phyloP scores from a whole-genome alignment of 2,797 vertebrate genomes.

The Artibeus jamaicensis region DNA sequence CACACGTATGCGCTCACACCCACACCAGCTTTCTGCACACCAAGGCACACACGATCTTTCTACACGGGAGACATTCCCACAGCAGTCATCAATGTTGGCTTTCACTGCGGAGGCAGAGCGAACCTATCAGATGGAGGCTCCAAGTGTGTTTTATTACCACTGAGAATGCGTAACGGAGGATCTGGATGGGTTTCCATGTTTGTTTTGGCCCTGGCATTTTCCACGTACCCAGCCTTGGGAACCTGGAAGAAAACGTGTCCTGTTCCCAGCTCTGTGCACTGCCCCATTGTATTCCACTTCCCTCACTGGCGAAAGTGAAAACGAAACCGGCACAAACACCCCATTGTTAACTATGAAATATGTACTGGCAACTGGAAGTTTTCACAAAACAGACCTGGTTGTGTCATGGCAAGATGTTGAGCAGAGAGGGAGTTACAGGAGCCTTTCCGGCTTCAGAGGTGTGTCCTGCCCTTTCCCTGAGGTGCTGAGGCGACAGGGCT shows the following conservation, averaged over 20 bases:
- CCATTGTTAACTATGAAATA: slow-evolving; percentile 73
- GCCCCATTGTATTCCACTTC: slow-evolving; percentile 66
- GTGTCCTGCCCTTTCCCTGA: slow-evolving; percentile 53
- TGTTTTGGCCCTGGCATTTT: slow-evolving; percentile 68
- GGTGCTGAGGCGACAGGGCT: slow-evolving; percentile 49
- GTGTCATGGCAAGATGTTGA: slow-evolving; percentile 48
- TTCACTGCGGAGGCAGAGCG: neutral
- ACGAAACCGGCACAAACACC: slow-evolving; percentile 71
- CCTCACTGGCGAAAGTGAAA: slow-evolving; percentile 74
- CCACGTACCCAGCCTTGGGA: slow-evolving; percentile 64
- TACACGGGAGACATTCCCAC: neutral
- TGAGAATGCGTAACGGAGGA: slow-evolving; percentile 24
- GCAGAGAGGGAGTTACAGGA: slow-evolving; percentile 21
- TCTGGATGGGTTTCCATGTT: slow-evolving; percentile 55
- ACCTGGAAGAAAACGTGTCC: slow-evolving; percentile 68
- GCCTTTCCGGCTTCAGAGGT: slow-evolving; percentile 66
- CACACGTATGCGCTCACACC: rapidly evolving
- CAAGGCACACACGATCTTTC: neutral
- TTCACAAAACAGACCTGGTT: slow-evolving; percentile 64
- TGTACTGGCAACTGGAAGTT: slow-evolving; percentile 59
- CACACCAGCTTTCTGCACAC: neutral
- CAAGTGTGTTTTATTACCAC: slow-evolving; percentile 48
- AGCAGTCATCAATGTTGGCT: neutral
- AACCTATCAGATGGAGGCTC: slow-evolving; percentile 20
- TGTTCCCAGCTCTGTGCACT: slow-evolving; percentile 65